Percentiles rank a stretch among this genome's conserved stretches.
Conservation (phyloP, 2,797 vertebrate genomes). For the Hippopotamyrus pictus region DNA sequence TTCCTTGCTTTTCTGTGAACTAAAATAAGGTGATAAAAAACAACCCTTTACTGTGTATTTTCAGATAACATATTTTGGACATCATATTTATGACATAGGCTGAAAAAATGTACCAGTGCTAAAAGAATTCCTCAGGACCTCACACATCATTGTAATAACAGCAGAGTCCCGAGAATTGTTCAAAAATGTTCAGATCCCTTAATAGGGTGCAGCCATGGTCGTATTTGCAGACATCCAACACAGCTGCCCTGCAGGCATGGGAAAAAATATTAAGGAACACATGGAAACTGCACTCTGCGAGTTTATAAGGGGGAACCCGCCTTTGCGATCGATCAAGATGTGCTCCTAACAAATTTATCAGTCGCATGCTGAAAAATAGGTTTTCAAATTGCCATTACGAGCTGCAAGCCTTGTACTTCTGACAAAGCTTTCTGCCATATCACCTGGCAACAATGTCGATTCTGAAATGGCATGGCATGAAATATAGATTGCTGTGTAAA, state of each 20-base stretch:
- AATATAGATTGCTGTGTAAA: not conserved
- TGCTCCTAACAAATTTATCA: conserved; percentile 8
- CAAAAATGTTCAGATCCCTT: not conserved
- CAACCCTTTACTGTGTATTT: not conserved
- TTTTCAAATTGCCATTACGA: not conserved
- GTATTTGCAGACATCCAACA: not conserved
- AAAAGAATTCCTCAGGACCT: not conserved
- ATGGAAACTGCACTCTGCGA: not conserved
- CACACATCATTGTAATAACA: not conserved
- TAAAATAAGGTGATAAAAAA: not conserved
- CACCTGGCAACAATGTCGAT: not conserved
- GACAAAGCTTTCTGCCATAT: not conserved
- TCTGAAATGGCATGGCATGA: not conserved
- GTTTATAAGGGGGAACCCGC: not conserved
- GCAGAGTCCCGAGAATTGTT: not conserved
- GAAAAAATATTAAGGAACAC: conserved; percentile 10
- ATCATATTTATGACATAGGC: not conserved
- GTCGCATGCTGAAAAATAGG: not conserved
- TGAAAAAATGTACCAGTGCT: not conserved
- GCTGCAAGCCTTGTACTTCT: not conserved
- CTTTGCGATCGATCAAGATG: not conserved
- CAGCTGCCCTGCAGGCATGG: not conserved
- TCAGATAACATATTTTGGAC: not conserved
- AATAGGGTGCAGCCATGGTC: not conserved
- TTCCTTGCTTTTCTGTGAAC: not conserved